Base-by-base conservation (phyloP, 2,113 vertebrate genomes). In the Myiozetetes cayanensis region DNA sequence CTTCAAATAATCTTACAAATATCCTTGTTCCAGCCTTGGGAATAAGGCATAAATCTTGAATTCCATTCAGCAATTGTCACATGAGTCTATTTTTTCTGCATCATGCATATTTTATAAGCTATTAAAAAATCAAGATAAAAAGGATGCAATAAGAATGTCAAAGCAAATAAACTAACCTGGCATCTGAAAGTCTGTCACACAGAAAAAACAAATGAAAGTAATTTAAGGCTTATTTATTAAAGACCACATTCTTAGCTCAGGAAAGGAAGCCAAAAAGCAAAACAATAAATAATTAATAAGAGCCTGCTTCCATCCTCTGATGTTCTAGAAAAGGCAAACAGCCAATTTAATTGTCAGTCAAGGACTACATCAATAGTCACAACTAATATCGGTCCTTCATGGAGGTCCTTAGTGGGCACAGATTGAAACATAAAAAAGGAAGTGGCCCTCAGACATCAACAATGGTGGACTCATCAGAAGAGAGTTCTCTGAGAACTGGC, bases 101-200 rank as follows among this genome's bases (percentile, higher is more conserved):
- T 22, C 28, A 66, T 79, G 28, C 28, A 72, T 92, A 76, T 94
- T 95, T 85, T 68, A 94, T 89, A 89, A 52, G 53, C 23, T 89
- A 65, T 89, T 87, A 89, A 87, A 90, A 88, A 88, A 66, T 73
- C n/a, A 93, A 90, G 49, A 93, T 94, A 82, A 87, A 94, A 92
- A 89, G 52, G 31, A 90, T 72, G 55, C 83, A 65, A 10, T 52
- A 73, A 63, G 71, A 79, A n/a, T 4, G 37, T 70, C 88, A 95
- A 86, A 92, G 37, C 56, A 92, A 94, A 95, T 74, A 91, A 92
- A 92, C 52, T 75, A 93, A 90, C 18, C 3, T 35, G 33, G 25
- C 56, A 90, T 56, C 28, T 77, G 65, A 88, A 94, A 95, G 59
- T 39, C 35, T 53, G 72, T 52, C 85, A 84, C 58, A 52, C 12